These are phyloP conservation scores for Subanguina moxae DNA, from an alignment of 1,140 invertebrate species.

Conservation along the genomic window DNA sequence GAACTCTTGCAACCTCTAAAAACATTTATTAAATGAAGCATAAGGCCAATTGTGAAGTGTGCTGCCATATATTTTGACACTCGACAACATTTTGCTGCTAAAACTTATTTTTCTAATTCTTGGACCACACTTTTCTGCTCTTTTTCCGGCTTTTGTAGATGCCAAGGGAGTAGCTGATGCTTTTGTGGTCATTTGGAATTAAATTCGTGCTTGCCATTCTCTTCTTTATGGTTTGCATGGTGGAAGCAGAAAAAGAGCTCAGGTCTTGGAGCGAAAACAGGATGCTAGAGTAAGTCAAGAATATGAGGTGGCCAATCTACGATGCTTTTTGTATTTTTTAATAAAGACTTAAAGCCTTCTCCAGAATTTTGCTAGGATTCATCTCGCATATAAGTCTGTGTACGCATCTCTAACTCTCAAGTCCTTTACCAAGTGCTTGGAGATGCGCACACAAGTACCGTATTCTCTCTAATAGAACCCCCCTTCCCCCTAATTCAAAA, in stretches of 20 bases:
- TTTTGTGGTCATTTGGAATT: not conserved
- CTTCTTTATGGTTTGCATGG: not conserved
- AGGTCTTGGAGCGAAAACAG: conserved; percentile 1
- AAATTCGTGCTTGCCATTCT: not conserved
- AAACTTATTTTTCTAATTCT: too few species aligned
- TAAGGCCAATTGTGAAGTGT: too few species aligned
- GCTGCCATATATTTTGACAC: too few species aligned
- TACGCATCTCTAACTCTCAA: too few species aligned
- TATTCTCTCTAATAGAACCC: too few species aligned
- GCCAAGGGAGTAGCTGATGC: not conserved
- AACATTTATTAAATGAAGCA: too few species aligned
- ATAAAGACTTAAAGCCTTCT: not conserved
- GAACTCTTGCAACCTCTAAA: too few species aligned
- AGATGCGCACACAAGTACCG: not conserved
- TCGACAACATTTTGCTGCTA: too few species aligned
- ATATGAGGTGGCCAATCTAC: not conserved
- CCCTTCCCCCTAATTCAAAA: too few species aligned
- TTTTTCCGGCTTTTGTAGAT: not conserved
- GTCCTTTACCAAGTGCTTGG: not conserved
- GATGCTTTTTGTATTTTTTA: not conserved
- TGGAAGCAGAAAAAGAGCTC: not conserved
- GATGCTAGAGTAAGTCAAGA: conserved; percentile 3
- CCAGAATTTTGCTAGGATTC: too few species aligned
- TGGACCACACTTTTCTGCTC: too few species aligned
- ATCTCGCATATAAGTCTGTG: too few species aligned